phyloP scores from a whole-genome alignment of 1,140 invertebrate species.

The Bombus huntii region DNA sequence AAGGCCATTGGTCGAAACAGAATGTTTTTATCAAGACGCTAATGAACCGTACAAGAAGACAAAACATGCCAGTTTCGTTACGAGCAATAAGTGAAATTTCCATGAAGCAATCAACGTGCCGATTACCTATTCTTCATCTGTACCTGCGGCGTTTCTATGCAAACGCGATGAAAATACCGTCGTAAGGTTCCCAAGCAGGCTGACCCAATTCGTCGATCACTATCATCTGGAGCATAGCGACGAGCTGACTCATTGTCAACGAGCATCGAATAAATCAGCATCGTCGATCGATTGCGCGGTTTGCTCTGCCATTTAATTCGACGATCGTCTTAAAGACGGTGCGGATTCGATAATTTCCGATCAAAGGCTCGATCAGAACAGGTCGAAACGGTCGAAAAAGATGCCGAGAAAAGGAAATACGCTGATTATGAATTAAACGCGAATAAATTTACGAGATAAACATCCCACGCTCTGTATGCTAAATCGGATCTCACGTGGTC shows the following conservation, averaged over 20 bases:
- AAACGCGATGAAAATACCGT: neutral
- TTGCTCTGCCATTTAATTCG: neutral
- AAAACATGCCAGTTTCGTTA: neutral
- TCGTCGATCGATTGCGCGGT: neutral
- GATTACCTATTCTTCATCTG: neutral
- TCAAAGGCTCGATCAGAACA: too few species aligned
- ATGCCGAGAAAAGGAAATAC: too few species aligned
- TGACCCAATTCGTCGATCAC: constrained; percentile 40
- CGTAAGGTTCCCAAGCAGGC: neutral
- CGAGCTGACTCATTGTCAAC: constrained; percentile 37
- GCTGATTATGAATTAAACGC: too few species aligned
- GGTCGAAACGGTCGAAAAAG: accelerated
- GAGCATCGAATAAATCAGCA: constrained; percentile 32
- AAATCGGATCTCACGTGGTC: neutral
- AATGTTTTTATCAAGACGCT: neutral
- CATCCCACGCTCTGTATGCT: neutral
- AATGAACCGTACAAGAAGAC: neutral
- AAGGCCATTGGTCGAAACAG: neutral
- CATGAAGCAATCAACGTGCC: constrained; percentile 13
- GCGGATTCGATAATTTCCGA: too few species aligned
- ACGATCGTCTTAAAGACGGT: neutral
- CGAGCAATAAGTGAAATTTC: constrained; percentile 13
- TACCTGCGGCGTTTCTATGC: constrained; percentile 1
- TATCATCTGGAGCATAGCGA: constrained; percentile 6
- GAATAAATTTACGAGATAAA: neutral